A percentile compares a stretch with the other conserved stretches of the same genome.
Conservation (phyloP, 30 jellyfish, hydroid and myxozoan species). For the Cassiopea andromeda region DNA sequence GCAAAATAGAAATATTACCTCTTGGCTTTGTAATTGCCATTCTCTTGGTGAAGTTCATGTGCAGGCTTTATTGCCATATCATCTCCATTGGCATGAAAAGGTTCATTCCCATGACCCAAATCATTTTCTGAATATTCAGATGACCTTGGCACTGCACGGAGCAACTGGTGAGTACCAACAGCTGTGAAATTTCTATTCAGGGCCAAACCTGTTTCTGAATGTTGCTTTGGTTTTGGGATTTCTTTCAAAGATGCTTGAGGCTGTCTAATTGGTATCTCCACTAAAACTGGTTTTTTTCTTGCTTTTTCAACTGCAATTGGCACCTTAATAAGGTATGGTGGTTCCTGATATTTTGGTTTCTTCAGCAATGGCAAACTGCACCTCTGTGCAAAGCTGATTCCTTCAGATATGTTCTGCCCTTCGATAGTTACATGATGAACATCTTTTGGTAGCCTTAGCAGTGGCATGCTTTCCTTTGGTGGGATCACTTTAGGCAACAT, state of each 20-base stretch:
- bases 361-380: constrained; percentile 10
- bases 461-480: background rate
- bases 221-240: background rate
- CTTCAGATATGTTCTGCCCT: background rate
- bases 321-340: background rate
- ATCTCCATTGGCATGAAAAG: background rate
- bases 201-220: background rate
- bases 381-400: background rate
- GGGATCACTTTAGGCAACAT: constrained; percentile 1
- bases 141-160: background rate
- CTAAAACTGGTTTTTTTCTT: background rate
- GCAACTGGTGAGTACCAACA: background rate
- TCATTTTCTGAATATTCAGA: background rate
- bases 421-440: background rate
- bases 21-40: background rate
- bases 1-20: background rate
- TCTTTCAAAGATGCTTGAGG: background rate
- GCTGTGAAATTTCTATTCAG: background rate
- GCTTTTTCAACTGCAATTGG: background rate
- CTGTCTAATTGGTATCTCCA: constrained; percentile 1
- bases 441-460: constrained; percentile 14
- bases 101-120: background rate
- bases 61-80: too few species aligned
- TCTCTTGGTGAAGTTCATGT: too few species aligned
- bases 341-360: background rate